Percentiles rank a stretch among this genome's conserved stretches.
Conservation (phyloP, 2,113 vertebrate species). For the Eira barbara region DNA sequence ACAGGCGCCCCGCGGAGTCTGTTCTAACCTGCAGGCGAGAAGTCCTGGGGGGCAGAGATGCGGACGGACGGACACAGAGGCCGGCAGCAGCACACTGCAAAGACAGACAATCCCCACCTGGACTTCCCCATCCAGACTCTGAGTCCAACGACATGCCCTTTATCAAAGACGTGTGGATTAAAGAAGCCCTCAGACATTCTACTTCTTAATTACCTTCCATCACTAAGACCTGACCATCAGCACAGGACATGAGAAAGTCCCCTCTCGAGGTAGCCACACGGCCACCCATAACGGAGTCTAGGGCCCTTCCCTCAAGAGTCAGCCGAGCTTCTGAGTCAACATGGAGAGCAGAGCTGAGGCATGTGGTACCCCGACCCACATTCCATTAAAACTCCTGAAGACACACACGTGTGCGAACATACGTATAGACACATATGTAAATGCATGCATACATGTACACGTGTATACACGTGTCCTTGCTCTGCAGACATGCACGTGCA, state of each 20-base stretch:
- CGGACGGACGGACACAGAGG: too few species aligned
- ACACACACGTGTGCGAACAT: neutral
- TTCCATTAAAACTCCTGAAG: neutral
- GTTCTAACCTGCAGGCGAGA: neutral
- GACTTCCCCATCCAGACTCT: neutral
- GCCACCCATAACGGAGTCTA: neutral
- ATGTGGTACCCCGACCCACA: neutral
- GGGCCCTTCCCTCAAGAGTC: neutral
- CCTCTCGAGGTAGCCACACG: neutral
- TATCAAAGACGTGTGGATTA: neutral
- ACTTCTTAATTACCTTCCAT: neutral
- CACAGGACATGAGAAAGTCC: neutral
- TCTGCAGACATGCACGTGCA: neutral
- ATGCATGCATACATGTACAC: neutral
- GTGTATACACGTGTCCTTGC: neutral
- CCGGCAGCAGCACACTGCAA: fast-evolving
- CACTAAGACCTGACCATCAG: neutral
- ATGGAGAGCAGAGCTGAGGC: neutral
- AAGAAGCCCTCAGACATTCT: neutral
- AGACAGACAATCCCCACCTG: neutral
- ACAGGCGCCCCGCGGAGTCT: neutral
- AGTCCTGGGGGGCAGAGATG: neutral
- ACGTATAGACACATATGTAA: neutral
- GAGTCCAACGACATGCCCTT: neutral
- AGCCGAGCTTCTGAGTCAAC: neutral